These are phyloP conservation scores for Thryonomys swinderianus DNA, from an alignment of 2,113 vertebrate genomes.

Conservation along the genomic window DNA sequence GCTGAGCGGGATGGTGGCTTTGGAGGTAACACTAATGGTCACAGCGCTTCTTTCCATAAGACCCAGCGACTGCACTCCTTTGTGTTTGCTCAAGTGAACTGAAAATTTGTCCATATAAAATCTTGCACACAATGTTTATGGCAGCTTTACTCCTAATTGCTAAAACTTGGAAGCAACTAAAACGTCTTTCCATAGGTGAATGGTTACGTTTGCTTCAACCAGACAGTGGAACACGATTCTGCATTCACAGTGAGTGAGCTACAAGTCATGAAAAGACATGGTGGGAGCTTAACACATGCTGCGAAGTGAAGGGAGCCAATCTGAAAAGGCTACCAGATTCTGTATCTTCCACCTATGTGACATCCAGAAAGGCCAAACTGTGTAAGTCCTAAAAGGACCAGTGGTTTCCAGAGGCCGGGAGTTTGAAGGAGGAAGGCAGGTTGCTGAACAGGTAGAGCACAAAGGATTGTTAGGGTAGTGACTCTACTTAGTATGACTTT, in stretches of 20 bases:
- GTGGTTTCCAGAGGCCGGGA: neutral
- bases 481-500: neutral
- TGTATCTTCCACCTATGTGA: neutral
- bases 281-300: neutral
- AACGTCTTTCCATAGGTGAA: neutral
- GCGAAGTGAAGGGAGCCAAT: neutral
- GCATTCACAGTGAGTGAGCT: neutral
- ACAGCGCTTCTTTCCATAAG: no score
- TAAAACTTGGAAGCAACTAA: neutral
- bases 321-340: neutral
- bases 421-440: neutral
- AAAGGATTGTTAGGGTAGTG: neutral
- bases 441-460: neutral
- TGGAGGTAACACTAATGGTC: no score
- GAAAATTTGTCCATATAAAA: neutral
- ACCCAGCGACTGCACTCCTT: neutral
- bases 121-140: neutral
- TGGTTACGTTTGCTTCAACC: neutral
- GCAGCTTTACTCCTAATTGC: neutral
- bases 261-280: neutral
- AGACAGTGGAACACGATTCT: neutral
- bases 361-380: neutral
- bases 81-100: neutral
- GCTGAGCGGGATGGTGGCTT: neutral
- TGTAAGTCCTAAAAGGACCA: neutral